Base-by-base conservation (phyloP, 2,888 invertebrate species). In the Trissonchulus latispiculum region DNA sequence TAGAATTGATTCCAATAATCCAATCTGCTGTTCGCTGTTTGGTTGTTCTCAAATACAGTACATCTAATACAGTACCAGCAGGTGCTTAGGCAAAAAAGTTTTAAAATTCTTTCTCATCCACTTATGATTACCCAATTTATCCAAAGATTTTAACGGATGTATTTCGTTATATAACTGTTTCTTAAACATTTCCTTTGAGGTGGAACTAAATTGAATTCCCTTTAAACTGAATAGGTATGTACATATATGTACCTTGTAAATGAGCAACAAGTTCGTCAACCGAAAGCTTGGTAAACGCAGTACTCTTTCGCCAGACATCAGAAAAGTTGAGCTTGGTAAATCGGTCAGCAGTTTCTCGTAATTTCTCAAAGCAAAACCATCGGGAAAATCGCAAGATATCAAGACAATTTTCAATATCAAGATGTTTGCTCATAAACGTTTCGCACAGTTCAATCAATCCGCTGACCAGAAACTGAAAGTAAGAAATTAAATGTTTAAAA, bases 381-480 rank as follows among this genome's bases (percentile, higher is more conserved):
- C 86, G 86, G 23, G 90, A 90, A 79, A 90, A 90, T 81, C 88
- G 88, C 77, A 89, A 87, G 80, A 90, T 89, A 75, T 89, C 89
- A 76, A 90, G 85, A 80, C 90, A 90, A 83, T 90, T 91, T 75
- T 88, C 86, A 0, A 89, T 87, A 75, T 86, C 77, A 62, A 90
- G 83, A 79, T 89, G 87, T 73, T 87, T 86, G 72, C 89, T 82
- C 28, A 90, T 85, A 80, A 87, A 90, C 78, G 88, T 23, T 23
- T 23, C 28, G 28, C 59, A 23, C 23, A 28, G 23, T 59, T 59
- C 59, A 59, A 59, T 59, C 59, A 59, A 28, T 59, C 59, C 59
- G 23, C 28, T 28, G 59, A 59, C 28, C 59, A 59, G 28, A 28
- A 59, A 28, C 59, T 59, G 28, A 59, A 59, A 23, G 28, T 28